Evolutionary conservation across 2,113 vertebrate genomes (phyloP).

Genomic region (Aegithalos caudatus): DNA sequence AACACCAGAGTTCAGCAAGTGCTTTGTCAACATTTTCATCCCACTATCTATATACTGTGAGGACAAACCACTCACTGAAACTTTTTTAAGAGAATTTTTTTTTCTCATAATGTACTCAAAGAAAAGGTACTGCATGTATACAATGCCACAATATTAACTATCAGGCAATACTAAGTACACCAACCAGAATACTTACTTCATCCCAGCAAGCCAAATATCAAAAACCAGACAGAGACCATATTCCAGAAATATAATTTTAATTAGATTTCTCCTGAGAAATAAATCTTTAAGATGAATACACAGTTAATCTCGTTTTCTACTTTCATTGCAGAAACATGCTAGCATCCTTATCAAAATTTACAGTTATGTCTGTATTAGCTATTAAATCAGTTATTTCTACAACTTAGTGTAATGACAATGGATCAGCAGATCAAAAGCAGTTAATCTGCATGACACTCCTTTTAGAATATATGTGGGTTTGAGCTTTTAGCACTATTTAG

Average conservation of each 20-base stretch:
- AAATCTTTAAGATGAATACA: neutral
- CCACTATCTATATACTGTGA: neutral
- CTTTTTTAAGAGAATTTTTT: neutral
- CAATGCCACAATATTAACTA: neutral
- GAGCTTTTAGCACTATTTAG: neutral
- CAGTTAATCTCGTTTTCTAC: neutral
- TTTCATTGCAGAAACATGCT: neutral
- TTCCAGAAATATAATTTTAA: neutral
- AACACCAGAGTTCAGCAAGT: neutral
- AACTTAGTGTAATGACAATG: neutral
- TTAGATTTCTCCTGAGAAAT: neutral
- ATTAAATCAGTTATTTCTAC: neutral
- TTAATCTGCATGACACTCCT: neutral
- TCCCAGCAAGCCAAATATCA: neutral
- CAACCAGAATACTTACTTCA: neutral
- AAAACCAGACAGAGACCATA: neutral
- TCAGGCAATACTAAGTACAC: neutral
- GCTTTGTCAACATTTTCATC: neutral
- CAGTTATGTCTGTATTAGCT: neutral
- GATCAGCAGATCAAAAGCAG: neutral
- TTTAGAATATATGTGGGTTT: neutral
- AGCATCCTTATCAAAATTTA: neutral
- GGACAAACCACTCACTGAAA: neutral
- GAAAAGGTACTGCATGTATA: neutral
- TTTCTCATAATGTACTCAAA: neutral